These are phyloP conservation scores for Tetramorium alpestre DNA, from an alignment of 1,140 invertebrate species.

Conservation along the genomic window DNA sequence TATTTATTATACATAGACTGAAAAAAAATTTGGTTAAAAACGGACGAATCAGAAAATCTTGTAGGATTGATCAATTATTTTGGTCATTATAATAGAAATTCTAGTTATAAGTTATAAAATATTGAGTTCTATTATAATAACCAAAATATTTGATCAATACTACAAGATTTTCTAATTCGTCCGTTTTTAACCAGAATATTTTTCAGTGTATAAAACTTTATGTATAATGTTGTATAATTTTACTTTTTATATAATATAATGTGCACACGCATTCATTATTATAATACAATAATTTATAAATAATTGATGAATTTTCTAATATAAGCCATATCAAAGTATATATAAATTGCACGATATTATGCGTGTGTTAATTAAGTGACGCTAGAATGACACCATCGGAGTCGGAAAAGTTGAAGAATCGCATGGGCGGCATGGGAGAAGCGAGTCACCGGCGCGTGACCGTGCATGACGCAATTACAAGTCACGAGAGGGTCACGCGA, in stretches of 20 bases:
- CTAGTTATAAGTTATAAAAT: no score
- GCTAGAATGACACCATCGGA: not conserved
- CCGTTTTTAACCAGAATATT: no score
- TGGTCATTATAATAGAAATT: no score
- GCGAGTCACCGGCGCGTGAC: slow-evolving; percentile 59
- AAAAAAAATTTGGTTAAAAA: no score
- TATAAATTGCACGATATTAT: not conserved
- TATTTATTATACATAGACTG: no score
- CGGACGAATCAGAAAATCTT: no score
- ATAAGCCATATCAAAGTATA: not conserved
- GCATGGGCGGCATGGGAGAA: slow-evolving; percentile 18
- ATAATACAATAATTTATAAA: not conserved
- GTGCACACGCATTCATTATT: not conserved
- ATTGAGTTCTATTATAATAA: no score
- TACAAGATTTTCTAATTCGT: no score
- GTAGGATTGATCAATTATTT: no score
- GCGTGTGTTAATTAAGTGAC: not conserved
- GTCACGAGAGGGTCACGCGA: slow-evolving; percentile 64
- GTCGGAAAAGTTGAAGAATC: not conserved
- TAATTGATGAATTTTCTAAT: not conserved
- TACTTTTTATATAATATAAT: not conserved
- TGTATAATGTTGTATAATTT: not conserved
- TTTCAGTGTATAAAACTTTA: not conserved
- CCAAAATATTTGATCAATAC: no score
- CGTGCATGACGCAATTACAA: slow-evolving; percentile 55